Percentiles rank a stretch among this genome's conserved stretches.
phyloP scores from a whole-genome alignment of 2,888 invertebrate genomes.

The Aspidiotus rigidus region DNA sequence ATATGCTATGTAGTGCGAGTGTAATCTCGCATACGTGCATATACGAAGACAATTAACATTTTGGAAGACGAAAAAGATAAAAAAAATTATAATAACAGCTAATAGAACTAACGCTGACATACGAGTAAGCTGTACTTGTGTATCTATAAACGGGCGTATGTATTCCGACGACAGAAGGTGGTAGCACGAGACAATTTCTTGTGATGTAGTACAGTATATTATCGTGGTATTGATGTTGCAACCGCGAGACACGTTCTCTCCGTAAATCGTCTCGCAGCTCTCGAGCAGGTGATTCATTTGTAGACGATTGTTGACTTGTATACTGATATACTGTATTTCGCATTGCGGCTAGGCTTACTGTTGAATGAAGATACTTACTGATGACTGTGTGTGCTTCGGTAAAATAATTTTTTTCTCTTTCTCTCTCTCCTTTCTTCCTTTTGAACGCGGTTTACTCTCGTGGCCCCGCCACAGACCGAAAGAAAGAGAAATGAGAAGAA shows the following conservation, averaged over 20 bases:
- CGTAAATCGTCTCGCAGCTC: not conserved
- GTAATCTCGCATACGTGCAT: not conserved
- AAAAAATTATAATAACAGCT: conserved; percentile 21
- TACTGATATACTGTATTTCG: conserved; percentile 27
- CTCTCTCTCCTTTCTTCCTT: not conserved
- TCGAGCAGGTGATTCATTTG: conserved; percentile 15
- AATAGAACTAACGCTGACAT: conserved; percentile 13
- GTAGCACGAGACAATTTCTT: conserved; percentile 23
- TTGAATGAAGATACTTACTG: not conserved
- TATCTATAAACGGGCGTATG: too few species aligned
- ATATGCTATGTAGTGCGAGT: too few species aligned
- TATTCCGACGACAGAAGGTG: conserved; percentile 19
- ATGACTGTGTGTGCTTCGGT: not conserved
- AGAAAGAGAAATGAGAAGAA: conserved; percentile 12
- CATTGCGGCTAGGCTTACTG: conserved; percentile 6
- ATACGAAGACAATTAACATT: conserved; percentile 6
- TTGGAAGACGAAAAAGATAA: not conserved
- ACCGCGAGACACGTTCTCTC: too few species aligned
- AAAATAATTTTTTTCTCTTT: conserved; percentile 5
- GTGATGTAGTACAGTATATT: too few species aligned
- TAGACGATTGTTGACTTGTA: not conserved
- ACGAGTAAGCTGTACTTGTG: not conserved
- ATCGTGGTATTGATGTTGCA: too few species aligned
- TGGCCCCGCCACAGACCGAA: not conserved
- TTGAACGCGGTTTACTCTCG: conserved; percentile 9